A percentile compares a stretch with the other conserved stretches of the same genome.
These are phyloP conservation scores for Glomeris marginata DNA, from an alignment of 2,888 invertebrate genomes.

Conservation along the genomic window DNA sequence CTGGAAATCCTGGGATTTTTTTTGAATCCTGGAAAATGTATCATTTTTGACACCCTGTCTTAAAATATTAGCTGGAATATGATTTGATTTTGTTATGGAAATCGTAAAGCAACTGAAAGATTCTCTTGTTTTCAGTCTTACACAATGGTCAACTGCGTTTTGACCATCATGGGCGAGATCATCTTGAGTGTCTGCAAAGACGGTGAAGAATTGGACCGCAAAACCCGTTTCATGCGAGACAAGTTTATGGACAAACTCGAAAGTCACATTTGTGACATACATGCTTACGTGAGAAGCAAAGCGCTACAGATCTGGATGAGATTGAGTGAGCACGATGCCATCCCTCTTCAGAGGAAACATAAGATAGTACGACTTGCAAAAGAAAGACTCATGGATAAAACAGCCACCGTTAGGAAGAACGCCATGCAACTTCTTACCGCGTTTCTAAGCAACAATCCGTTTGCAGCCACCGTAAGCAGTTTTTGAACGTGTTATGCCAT, in stretches of 20 bases:
- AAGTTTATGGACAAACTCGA: constrained; percentile 62
- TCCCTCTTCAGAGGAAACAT: constrained; percentile 56
- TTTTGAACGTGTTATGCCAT: too few relatives aligned
- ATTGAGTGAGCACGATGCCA: constrained; percentile 58
- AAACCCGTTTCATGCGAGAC: constrained; percentile 51
- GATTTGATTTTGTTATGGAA: too few relatives aligned
- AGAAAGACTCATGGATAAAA: constrained; percentile 63
- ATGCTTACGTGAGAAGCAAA: constrained; percentile 65
- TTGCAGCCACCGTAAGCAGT: constrained; percentile 40
- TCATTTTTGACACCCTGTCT: too few relatives aligned
- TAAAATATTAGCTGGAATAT: too few relatives aligned
- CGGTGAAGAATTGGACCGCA: constrained; percentile 54
- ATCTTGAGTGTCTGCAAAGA: constrained; percentile 49
- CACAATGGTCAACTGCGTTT: constrained; percentile 56
- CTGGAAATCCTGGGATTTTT: too few relatives aligned
- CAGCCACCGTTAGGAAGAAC: constrained; percentile 66
- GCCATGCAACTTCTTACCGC: constrained; percentile 61
- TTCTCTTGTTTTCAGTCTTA: constrained; percentile 34
- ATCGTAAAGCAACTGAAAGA: too few relatives aligned
- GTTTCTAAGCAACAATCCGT: constrained; percentile 72
- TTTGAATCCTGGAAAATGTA: too few relatives aligned
- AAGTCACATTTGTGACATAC: constrained; percentile 67
- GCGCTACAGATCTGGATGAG: constrained; percentile 65
- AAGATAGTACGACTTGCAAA: constrained; percentile 49
- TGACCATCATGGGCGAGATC: constrained; percentile 68